These are phyloP conservation scores for Nettapus auritus DNA, from an alignment of 2,113 vertebrate species.

Conservation along the genomic window DNA sequence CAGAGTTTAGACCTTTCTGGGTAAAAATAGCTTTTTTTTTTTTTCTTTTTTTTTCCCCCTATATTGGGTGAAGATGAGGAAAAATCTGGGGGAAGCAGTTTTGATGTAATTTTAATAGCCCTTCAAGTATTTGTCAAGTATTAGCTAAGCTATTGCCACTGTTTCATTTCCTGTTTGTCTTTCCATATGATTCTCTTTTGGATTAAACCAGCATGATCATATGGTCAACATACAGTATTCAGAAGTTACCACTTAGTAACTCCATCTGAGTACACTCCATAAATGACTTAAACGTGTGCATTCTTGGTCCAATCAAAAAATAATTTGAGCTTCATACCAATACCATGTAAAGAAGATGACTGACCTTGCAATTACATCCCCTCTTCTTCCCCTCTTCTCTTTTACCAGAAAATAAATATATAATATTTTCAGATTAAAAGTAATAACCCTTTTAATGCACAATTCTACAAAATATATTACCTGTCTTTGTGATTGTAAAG, in stretches of 20 bases:
- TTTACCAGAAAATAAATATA: neutral
- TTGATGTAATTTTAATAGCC: constrained; percentile 48
- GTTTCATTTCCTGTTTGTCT: constrained; percentile 66
- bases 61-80: neutral
- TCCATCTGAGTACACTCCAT: constrained; percentile 27
- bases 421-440: constrained; percentile 49
- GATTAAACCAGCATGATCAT: constrained; percentile 48
- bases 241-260: constrained; percentile 23
- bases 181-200: constrained; percentile 28
- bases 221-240: constrained; percentile 60
- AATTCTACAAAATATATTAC: constrained; percentile 15
- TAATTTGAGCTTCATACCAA: constrained; percentile 33
- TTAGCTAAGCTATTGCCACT: constrained; percentile 61
- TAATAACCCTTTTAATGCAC: constrained; percentile 38
- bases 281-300: neutral
- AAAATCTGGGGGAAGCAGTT: constrained; percentile 40
- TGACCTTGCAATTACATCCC: constrained; percentile 34
- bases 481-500: constrained; percentile 17
- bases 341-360: constrained; percentile 32
- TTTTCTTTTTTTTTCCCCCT: neutral
- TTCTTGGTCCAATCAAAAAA: constrained; percentile 45
- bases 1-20: neutral
- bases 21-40: neutral
- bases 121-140: constrained; percentile 55
- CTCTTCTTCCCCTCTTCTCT: neutral